Conservation (phyloP, 2,888 invertebrate genomes). For the Zaprionus bogoriensis region DNA sequence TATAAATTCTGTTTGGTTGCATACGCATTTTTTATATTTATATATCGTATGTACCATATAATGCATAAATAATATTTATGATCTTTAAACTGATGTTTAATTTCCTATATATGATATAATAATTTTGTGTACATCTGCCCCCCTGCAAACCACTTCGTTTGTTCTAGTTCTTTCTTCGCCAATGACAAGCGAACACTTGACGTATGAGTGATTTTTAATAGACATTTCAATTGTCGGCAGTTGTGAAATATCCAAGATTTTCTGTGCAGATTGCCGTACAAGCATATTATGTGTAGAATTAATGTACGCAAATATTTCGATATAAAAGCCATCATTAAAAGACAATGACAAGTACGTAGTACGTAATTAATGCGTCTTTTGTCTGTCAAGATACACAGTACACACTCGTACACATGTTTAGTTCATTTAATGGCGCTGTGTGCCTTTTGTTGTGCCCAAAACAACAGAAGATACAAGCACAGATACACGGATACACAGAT, state of each 20-base stretch:
- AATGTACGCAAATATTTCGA: slow-evolving; percentile 13
- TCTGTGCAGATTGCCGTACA: neutral
- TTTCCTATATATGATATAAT: no score
- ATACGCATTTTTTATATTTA: no score
- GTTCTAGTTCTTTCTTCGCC: neutral
- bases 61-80: no score
- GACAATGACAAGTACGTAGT: slow-evolving; percentile 27
- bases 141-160: neutral
- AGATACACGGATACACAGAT: neutral
- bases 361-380: slow-evolving; percentile 62
- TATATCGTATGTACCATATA: no score
- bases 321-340: slow-evolving; percentile 30
- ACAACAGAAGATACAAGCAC: slow-evolving; percentile 62
- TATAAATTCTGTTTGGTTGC: no score
- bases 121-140: no score
- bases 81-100: no score
- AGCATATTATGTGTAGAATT: neutral
- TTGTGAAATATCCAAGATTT: neutral
- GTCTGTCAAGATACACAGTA: slow-evolving; percentile 28
- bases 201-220: slow-evolving; percentile 25
- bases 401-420: slow-evolving; percentile 20
- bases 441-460: slow-evolving; percentile 54
- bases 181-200: neutral
- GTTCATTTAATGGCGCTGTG: slow-evolving; percentile 53
- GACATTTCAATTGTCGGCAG: neutral